These are phyloP conservation scores for Halesus radiatus DNA, from an alignment of 1,140 invertebrate genomes.

Conservation along the genomic window DNA sequence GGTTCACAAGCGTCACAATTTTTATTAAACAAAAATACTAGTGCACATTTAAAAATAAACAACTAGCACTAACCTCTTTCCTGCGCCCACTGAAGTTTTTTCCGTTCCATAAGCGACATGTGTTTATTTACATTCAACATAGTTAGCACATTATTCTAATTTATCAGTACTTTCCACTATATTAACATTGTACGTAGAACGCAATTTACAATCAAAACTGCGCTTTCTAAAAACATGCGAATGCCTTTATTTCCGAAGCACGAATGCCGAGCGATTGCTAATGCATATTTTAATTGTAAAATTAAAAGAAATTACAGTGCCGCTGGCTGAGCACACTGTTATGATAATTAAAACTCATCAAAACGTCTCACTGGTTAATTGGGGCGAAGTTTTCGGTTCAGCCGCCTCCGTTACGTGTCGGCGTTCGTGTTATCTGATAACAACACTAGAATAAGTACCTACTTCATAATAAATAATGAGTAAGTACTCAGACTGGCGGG, in stretches of 20 bases:
- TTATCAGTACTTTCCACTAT: conserved; percentile 44
- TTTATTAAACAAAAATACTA: no score
- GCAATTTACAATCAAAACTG: conserved; percentile 24
- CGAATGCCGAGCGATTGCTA: conserved; percentile 50
- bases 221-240: conserved; percentile 54
- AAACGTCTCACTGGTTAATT: conserved; percentile 46
- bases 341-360: conserved; percentile 42
- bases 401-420: conserved; percentile 36
- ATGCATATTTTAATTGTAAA: conserved; percentile 47
- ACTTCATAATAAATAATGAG: not conserved
- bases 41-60: no score
- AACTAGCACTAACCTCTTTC: conserved; percentile 75
- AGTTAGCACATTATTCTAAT: conserved; percentile 22
- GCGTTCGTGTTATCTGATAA: conserved; percentile 22
- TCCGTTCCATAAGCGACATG: conserved; percentile 78
- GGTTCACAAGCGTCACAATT: no score
- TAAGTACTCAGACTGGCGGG: no score
- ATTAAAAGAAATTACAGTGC: conserved; percentile 50
- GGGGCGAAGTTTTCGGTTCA: conserved; percentile 46
- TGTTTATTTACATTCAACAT: conserved; percentile 59
- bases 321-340: conserved; percentile 44
- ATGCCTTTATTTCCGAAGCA: conserved; percentile 47
- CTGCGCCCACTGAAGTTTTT: conserved; percentile 82
- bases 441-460: not conserved
- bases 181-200: not conserved